Percentiles rank a stretch among this genome's conserved stretches.
These are phyloP conservation scores for Serrognathus titanus DNA, from an alignment of 2,888 invertebrate species.

Conservation along the genomic window DNA sequence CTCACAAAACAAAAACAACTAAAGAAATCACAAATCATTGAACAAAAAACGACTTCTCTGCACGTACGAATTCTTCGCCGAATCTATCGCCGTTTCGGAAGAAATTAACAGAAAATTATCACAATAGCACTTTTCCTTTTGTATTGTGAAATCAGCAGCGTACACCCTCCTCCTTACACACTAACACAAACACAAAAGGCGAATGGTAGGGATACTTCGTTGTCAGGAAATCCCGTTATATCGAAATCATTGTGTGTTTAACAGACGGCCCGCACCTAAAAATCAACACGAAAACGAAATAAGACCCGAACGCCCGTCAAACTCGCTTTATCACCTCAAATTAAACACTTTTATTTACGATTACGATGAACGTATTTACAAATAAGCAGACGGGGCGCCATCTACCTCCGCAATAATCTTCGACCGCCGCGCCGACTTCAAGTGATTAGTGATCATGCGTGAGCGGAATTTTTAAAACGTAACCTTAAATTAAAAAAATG, in stretches of 20 bases:
- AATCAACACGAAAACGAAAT: too few species aligned
- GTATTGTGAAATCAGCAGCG: constrained; percentile 41
- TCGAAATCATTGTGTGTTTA: background rate
- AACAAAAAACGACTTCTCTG: background rate
- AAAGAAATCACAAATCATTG: constrained; percentile 17
- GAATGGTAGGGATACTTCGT: constrained; percentile 9
- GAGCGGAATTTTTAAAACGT: too few species aligned
- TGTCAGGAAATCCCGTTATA: constrained; percentile 8
- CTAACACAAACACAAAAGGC: constrained; percentile 29
- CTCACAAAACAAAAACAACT: constrained; percentile 31
- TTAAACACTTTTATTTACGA: too few species aligned
- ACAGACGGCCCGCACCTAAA: too few species aligned
- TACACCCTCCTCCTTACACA: constrained; percentile 33
- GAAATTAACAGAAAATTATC: background rate
- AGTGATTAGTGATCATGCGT: too few species aligned
- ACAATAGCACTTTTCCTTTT: constrained; percentile 23
- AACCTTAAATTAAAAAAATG: too few species aligned
- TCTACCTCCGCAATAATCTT: too few species aligned
- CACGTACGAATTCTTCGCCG: background rate
- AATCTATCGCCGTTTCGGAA: background rate
- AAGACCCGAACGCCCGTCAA: too few species aligned
- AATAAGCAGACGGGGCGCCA: background rate
- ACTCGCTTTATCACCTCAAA: too few species aligned
- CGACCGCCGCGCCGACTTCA: too few species aligned
- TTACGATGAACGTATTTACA: constrained; percentile 2